phyloP scores from a whole-genome alignment of 2,113 vertebrate species.

The Poecile atricapillus region DNA sequence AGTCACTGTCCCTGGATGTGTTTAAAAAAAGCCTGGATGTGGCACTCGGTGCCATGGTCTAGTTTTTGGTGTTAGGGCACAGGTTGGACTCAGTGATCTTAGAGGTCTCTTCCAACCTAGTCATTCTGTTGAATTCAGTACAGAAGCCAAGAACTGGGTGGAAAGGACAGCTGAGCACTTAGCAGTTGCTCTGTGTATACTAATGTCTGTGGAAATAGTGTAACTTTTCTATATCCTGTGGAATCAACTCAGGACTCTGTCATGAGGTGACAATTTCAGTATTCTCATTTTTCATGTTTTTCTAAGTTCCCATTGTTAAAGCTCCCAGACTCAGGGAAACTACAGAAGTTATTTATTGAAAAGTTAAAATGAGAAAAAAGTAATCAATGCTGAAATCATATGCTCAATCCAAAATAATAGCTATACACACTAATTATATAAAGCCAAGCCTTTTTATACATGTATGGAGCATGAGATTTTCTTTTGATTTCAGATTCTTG shows the following conservation, averaged over 20 bases:
- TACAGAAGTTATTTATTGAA: neutral
- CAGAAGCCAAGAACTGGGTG: neutral
- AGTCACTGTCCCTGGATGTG: too few relatives aligned
- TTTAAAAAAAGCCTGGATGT: too few relatives aligned
- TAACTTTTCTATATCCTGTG: neutral
- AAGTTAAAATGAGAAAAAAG: neutral
- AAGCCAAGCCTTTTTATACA: neutral
- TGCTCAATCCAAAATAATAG: neutral
- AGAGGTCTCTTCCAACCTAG: too few relatives aligned
- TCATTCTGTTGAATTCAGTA: neutral
- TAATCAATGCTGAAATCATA: neutral
- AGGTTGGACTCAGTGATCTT: too few relatives aligned
- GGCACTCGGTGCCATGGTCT: too few relatives aligned
- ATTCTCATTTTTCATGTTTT: neutral
- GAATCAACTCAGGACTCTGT: neutral
- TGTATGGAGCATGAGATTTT: neutral
- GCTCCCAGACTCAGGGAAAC: neutral
- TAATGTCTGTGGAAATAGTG: neutral
- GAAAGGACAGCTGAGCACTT: neutral
- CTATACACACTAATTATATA: neutral
- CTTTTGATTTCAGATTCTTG: neutral
- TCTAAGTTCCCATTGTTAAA: neutral
- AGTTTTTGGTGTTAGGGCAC: too few relatives aligned
- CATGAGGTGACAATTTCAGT: neutral
- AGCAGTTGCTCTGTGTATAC: neutral